Evolutionary conservation across 1,140 invertebrate species (phyloP).

Genomic region (Bombus superbus): DNA sequence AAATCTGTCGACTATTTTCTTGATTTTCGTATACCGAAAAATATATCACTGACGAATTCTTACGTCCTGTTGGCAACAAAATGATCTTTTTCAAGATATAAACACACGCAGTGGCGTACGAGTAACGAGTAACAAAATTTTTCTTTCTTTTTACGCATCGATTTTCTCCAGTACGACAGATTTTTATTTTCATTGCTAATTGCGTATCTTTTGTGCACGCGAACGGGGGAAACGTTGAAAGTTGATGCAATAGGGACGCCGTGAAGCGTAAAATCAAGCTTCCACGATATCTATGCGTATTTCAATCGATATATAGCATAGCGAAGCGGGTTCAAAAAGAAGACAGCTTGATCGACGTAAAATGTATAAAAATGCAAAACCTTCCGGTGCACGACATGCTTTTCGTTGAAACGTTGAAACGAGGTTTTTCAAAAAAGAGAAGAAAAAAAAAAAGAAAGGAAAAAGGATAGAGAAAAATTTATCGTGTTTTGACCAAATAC

Average conservation of each 20-base stretch:
- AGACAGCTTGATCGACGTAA: slow-evolving; percentile 12
- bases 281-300: slow-evolving; percentile 30
- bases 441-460: background rate
- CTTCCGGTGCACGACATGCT: background rate
- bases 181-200: background rate
- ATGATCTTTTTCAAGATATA: background rate
- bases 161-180: background rate
- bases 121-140: background rate
- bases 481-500: slow-evolving; percentile 21
- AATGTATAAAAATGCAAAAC: slow-evolving; percentile 65
- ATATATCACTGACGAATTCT: no score
- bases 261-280: slow-evolving; percentile 45
- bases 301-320: slow-evolving; percentile 50
- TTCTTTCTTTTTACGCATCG: background rate
- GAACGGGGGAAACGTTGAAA: background rate
- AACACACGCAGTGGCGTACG: background rate
- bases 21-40: no score
- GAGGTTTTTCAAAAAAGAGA: background rate
- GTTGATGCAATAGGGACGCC: slow-evolving; percentile 22
- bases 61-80: background rate
- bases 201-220: background rate
- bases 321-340: slow-evolving; percentile 54
- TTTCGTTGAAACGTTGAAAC: slow-evolving; percentile 15
- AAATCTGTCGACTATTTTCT: no score
- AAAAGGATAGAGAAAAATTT: background rate